Base-by-base conservation (phyloP, 2,888 invertebrate genomes). In the Nudaria mundana region DNA sequence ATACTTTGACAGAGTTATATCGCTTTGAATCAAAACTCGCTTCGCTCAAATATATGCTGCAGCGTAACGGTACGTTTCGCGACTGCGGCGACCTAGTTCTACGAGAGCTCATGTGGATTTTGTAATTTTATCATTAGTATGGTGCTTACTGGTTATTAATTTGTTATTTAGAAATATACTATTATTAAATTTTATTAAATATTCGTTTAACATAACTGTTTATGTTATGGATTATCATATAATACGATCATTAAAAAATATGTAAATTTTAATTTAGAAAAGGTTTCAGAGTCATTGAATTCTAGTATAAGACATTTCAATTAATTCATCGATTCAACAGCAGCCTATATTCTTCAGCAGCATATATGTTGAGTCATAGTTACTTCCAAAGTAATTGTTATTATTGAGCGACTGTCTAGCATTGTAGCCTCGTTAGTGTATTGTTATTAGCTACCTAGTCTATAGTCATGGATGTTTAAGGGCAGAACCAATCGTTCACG, bases 121-220 rank as follows among this genome's bases (percentile, higher is more conserved):
- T 75, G 65, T 71, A 71, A 75, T 67, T 78, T 69, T 69, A 76
- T 73, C 75, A 77, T 76, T 84, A 79, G 79, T 80, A 73, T 79
- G 86, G 86, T 87, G 86, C 86, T 88, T 81, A 73, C 76, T 84
- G 79, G 81, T 80, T 76, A 77, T 80, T 76, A 71, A 72, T 80
- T 78, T 58, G 74, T 81, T 79, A 72, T 70, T 62, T 68, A 63
- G 71, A 61, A 63, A 63, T 66, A 57, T 64, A 67, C 56, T 61
- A 57, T 44, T 50, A 42, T 66, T 67, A 66, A 70, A 67, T 66
- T 76, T 73, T n/a, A n/a, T n/a, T n/a, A n/a, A n/a, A n/a, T n/a
- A n/a, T n/a, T n/a, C n/a, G n/a, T n/a, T n/a, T n/a, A n/a, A n/a
- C n/a, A n/a, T n/a, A n/a, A n/a, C n/a, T n/a, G n/a, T n/a, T n/a